phyloP scores from a whole-genome alignment of 1,140 invertebrate genomes.

The Campodea augens region DNA sequence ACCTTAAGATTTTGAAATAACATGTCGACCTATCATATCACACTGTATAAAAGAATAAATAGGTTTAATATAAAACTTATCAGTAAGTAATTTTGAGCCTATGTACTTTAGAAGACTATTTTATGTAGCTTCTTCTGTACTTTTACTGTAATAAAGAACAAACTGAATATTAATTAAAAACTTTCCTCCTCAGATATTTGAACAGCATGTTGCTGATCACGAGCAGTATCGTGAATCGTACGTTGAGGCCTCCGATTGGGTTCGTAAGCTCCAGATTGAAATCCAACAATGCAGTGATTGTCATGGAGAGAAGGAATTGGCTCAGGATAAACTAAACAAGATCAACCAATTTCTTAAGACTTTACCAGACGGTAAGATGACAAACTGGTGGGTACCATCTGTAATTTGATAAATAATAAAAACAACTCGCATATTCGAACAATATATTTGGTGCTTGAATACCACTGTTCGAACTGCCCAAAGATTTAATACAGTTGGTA shows the following conservation, averaged over 20 bases:
- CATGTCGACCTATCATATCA: too few relatives aligned
- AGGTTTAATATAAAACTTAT: too few relatives aligned
- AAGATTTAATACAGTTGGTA: too few relatives aligned
- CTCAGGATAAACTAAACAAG: slow-evolving; percentile 49
- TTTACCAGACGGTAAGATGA: slow-evolving; percentile 28
- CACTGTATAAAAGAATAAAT: too few relatives aligned
- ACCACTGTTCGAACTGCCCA: too few relatives aligned
- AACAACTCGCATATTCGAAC: slow-evolving; percentile 2
- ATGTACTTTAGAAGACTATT: too few relatives aligned
- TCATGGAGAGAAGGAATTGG: slow-evolving; percentile 56
- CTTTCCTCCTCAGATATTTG: slow-evolving; percentile 40
- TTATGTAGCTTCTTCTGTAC: too few relatives aligned
- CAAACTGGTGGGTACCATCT: neutral
- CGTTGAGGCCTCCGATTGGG: slow-evolving; percentile 66
- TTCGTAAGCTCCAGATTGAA: slow-evolving; percentile 60
- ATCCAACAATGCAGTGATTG: slow-evolving; percentile 67
- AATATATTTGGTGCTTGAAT: too few relatives aligned
- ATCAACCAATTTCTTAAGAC: slow-evolving; percentile 44
- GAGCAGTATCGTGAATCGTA: slow-evolving; percentile 67
- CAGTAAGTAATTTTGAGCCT: too few relatives aligned
- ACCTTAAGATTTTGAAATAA: too few relatives aligned
- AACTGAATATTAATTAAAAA: too few relatives aligned
- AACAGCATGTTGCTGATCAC: slow-evolving; percentile 66
- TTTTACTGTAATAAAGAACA: too few relatives aligned
- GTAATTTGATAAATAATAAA: neutral